These are phyloP conservation scores for Volucella bombylans DNA, from an alignment of 2,888 invertebrate genomes.

Conservation along the genomic window DNA sequence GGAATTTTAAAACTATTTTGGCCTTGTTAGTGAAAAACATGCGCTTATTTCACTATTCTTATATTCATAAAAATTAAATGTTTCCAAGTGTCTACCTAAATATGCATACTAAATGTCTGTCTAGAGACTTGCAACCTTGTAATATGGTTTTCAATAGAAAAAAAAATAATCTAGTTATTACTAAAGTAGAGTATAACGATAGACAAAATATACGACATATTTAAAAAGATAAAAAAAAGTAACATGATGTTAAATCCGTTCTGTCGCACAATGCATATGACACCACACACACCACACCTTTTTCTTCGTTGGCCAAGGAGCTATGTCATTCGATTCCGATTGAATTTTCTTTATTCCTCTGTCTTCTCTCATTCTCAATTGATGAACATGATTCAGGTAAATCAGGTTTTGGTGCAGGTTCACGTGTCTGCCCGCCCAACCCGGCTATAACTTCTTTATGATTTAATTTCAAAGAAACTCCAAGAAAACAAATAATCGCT, in stretches of 20 bases:
- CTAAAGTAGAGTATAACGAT: not conserved
- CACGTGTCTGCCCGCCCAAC: constrained; percentile 72
- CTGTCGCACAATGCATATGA: constrained; percentile 71
- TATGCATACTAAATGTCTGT: not conserved
- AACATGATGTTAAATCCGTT: constrained; percentile 65
- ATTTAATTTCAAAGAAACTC: constrained; percentile 74
- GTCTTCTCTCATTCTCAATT: constrained; percentile 63
- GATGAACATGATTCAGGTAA: constrained; percentile 73
- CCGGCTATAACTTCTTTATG: constrained; percentile 71
- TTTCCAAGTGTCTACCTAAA: no score
- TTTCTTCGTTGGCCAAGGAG: constrained; percentile 60
- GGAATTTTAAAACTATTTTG: no score
- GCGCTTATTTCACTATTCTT: no score
- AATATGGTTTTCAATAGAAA: no score
- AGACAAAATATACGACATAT: constrained; percentile 30
- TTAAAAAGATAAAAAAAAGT: constrained; percentile 21
- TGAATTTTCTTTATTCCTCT: constrained; percentile 69
- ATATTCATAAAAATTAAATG: no score
- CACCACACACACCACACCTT: constrained; percentile 66
- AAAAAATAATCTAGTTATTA: not conserved
- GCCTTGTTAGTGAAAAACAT: no score
- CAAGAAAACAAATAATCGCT: constrained; percentile 74
- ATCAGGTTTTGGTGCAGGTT: constrained; percentile 74
- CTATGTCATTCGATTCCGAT: constrained; percentile 73
- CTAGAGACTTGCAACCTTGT: constrained; percentile 7